Conservation (phyloP, 1,140 invertebrate species). For the Camponotus floridanus region DNA sequence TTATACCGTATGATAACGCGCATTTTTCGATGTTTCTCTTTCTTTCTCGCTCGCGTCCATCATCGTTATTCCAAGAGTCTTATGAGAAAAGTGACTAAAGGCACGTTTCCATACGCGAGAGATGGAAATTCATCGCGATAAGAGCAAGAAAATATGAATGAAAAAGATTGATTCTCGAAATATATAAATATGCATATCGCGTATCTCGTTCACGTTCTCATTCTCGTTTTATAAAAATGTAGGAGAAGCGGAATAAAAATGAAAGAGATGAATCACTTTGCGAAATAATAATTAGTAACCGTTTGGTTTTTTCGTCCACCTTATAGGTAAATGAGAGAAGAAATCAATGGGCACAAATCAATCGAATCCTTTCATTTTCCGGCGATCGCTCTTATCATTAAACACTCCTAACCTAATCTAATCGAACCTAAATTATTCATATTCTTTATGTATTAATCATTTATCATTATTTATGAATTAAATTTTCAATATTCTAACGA, state of each 20-base stretch:
- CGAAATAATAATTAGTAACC: not conserved
- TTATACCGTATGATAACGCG: conserved; percentile 60
- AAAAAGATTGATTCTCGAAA: not conserved
- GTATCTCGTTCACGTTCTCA: not conserved
- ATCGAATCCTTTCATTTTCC: not conserved
- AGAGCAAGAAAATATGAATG: not conserved
- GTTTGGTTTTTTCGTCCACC: not conserved
- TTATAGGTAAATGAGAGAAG: not conserved
- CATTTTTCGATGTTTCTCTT: not conserved
- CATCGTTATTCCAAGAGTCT: conserved; percentile 7
- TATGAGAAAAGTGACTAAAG: conserved; percentile 38
- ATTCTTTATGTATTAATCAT: too few relatives aligned
- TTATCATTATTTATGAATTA: not conserved
- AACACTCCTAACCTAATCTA: not conserved
- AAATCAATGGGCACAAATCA: not conserved
- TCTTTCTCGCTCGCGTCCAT: not conserved
- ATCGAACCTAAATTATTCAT: too few relatives aligned
- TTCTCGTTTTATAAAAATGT: conserved; percentile 17
- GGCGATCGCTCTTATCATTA: not conserved
- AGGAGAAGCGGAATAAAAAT: not conserved
- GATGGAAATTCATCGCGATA: not conserved
- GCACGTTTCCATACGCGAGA: conserved; percentile 19
- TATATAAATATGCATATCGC: not conserved
- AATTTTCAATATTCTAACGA: too few relatives aligned
- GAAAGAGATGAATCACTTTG: not conserved